Base-by-base conservation (phyloP, 2,797 vertebrate species). In the Cichlasoma orientale region DNA sequence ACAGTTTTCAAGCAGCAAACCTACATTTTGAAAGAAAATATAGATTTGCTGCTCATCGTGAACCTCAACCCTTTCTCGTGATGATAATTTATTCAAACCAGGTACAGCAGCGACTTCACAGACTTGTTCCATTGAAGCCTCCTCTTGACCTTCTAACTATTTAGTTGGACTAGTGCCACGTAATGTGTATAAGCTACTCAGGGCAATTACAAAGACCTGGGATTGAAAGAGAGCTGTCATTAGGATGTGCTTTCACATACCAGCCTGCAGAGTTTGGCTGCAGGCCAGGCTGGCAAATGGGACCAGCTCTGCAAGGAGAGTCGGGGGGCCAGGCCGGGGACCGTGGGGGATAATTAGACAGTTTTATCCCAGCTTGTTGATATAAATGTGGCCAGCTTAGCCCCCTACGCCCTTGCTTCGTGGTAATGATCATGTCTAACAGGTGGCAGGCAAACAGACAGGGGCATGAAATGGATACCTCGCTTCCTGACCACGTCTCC, bases 301-400 rank as follows among this genome's bases (percentile, higher is more conserved):
- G 94, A 84, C 94, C 13, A 91, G 92, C 90, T 91, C 90, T 93
- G 93, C 86, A 90, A 94, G 90, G 86, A 92, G 96, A 96, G 95
- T 95, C 89, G 83, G 90, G 94, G 94, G 94, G 96, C 96, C 95
- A 90, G 93, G 93, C 85, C 85, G 88, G 93, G 94, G 88, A 90
- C 96, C 96, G 94, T 96, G 93, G 95, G 95, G 97, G 96, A 97
- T 98, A 98, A 99, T 99, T 97, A 97, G 97, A 96, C 95, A 95
- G 95, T 96, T 98, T 97, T 96, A 97, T 96, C 95, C 86, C 82
- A 93, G 96, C 96, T 97, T 98, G 97, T 98, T 98, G 97, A 97
- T 97, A 96, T 97, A 97, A 98, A 98, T 98, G 97, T 97, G 97
- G 95, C 96, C 88, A 89, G 95, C 96, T 97, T 97, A 97, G 97